These are phyloP conservation scores for Anagyrus pseudococci DNA, from an alignment of 2,888 invertebrate genomes.

Conservation along the genomic window DNA sequence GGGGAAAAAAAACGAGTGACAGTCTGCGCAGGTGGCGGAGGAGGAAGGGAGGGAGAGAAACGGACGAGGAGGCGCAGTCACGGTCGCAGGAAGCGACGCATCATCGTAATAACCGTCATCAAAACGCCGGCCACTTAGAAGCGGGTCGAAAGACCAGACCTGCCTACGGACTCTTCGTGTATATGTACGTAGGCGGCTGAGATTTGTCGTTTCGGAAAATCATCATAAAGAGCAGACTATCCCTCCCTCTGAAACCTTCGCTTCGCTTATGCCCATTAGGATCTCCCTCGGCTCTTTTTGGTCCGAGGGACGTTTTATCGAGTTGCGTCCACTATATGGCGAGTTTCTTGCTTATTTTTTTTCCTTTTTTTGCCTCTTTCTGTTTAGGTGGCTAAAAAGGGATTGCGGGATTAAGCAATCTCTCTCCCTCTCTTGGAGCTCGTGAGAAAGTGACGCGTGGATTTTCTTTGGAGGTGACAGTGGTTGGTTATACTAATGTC, in stretches of 20 bases:
- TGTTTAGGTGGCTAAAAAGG: not conserved
- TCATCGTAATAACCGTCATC: conserved; percentile 61
- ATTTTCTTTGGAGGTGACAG: too few relatives aligned
- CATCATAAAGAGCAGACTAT: conserved; percentile 23
- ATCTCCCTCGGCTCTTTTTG: not conserved
- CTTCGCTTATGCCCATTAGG: conserved; percentile 15
- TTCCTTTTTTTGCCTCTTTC: not conserved
- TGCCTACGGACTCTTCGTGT: conserved; percentile 8
- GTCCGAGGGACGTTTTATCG: not conserved
- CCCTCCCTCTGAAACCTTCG: conserved; percentile 4
- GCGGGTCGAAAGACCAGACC: conserved; percentile 43
- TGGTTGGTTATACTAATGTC: too few relatives aligned
- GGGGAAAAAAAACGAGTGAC: too few relatives aligned
- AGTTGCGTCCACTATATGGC: not conserved
- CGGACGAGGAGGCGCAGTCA: conserved; percentile 48
- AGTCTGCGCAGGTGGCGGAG: too few relatives aligned
- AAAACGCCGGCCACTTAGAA: conserved; percentile 59
- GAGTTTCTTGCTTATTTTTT: not conserved
- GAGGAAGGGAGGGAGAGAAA: conserved; percentile 2
- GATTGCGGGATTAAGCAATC: not conserved
- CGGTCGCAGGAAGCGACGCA: conserved; percentile 60
- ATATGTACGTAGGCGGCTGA: conserved; percentile 26
- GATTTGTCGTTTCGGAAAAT: conserved; percentile 46
- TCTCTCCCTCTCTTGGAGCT: too few relatives aligned
- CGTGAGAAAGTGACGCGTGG: too few relatives aligned